Evolutionary conservation across 2,797 vertebrate genomes (phyloP).

Genomic region (Cossypha heuglini): DNA sequence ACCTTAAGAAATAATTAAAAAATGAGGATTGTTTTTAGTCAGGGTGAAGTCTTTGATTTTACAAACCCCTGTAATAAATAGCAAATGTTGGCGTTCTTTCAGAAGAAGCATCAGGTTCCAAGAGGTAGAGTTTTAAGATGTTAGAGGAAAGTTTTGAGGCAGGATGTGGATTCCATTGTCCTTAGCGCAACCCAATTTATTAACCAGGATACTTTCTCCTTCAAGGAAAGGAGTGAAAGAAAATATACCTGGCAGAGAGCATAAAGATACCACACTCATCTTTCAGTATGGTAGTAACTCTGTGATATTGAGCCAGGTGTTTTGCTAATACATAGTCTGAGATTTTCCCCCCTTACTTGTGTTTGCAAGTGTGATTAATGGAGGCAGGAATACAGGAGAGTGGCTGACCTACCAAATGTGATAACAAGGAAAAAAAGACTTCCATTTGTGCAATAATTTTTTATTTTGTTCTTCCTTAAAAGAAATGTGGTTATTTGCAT

Average conservation of each 20-base stretch:
- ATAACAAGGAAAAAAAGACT: background rate
- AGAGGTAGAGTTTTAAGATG: constrained; percentile 21
- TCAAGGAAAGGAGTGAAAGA: background rate
- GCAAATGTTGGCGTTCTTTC: constrained; percentile 26
- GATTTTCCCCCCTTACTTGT: accelerated
- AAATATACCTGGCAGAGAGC: background rate
- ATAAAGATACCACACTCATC: background rate
- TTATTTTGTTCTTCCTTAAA: background rate
- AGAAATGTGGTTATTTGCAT: background rate
- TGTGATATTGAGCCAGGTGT: background rate
- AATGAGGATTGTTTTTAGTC: constrained; percentile 4
- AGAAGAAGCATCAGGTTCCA: constrained; percentile 6
- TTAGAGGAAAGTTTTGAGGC: constrained; percentile 20
- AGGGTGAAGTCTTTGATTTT: constrained; percentile 36
- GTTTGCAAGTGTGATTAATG: background rate
- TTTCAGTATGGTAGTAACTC: background rate
- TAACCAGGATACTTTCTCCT: background rate
- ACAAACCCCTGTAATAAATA: constrained; percentile 30
- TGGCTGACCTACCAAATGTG: background rate
- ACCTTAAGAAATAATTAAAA: constrained; percentile 58
- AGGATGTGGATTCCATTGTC: constrained; percentile 47
- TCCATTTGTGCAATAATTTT: background rate
- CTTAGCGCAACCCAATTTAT: background rate
- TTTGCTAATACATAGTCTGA: background rate
- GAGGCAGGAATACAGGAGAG: background rate